Base-by-base conservation (phyloP, 2,113 vertebrate genomes). In the Dunckerocampus dactyliophorus region DNA sequence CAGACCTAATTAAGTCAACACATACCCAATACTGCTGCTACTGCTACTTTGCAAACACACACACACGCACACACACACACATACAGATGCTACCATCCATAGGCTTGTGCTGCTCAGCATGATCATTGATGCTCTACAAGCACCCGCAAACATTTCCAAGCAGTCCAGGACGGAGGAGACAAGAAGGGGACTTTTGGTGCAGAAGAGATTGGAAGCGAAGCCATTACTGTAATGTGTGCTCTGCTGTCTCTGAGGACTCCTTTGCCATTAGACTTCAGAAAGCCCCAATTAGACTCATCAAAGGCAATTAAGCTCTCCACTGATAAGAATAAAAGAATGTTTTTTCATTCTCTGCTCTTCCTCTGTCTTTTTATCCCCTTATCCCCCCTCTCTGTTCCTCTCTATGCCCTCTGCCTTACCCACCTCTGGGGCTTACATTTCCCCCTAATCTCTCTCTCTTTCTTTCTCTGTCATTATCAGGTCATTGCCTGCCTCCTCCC, bases 1-100 rank as follows among this genome's bases (percentile, higher is more conserved):
- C 83, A 87, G 84, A 87, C 86, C 87, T 89, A 89, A 89, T 89
- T 89, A 89, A 89, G 82, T 89, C 87, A 88, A 83, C 83, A 85
- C 84, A 78, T 84, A 84, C 75, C 83, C 85, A 80, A 82, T 84
- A 82, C 76, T 82, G 79, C 87, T 84, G 85, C 82, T 86, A 53
- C 84, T 64, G 77, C 85, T 84, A 69, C 75, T 82, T 75, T 78
- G 71, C 79, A 83, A 81, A 84, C 72, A 75, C 55, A 67, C 45
- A 61, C 72, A 59, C 37, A 45, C 13, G 45, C 59, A 60, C 69
- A 59, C 62, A 59, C 58, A 47, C 50, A 67, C 60, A 67, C 34
- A 19, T 4, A 4, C 56, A 15, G 10, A 20, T 5, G 15, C 20
- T 21, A 52, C 57, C 66, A 53, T 68, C 68, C 75, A 71, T 82